phyloP scores from a whole-genome alignment of 2,797 vertebrate genomes.

The Myoxocephalus aenaeus region DNA sequence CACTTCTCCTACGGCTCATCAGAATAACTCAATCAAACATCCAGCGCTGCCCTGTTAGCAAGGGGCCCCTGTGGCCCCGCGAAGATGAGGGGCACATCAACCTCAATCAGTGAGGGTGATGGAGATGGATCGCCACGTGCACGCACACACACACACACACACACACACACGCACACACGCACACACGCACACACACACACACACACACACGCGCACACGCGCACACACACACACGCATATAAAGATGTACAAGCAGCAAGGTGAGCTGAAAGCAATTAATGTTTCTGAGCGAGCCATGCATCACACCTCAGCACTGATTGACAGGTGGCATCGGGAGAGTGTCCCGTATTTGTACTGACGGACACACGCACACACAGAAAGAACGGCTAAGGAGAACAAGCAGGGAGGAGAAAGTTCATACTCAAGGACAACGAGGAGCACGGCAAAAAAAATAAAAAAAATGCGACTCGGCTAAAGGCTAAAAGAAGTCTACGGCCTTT shows the following conservation, averaged over 20 bases:
- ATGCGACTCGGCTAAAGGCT: slow-evolving; percentile 15
- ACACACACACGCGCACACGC: accelerated
- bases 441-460: slow-evolving; percentile 10
- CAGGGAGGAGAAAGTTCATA: slow-evolving; percentile 25
- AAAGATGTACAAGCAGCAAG: slow-evolving; percentile 43
- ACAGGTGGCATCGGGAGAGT: slow-evolving; percentile 71
- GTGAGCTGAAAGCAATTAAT: slow-evolving; percentile 78
- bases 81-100: slow-evolving; percentile 73
- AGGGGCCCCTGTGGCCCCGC: slow-evolving; percentile 51
- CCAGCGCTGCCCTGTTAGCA: slow-evolving; percentile 64
- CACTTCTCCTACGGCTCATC: slow-evolving; percentile 76
- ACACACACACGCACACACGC: accelerated
- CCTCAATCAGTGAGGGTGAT: slow-evolving; percentile 78
- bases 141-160: neutral
- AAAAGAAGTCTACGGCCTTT: slow-evolving; percentile 31
- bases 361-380: neutral
- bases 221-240: neutral
- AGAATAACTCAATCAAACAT: slow-evolving; percentile 81
- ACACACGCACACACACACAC: neutral
- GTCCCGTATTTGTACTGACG: slow-evolving; percentile 33
- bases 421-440: slow-evolving; percentile 67
- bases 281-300: slow-evolving; percentile 61
- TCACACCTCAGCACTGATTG: slow-evolving; percentile 70
- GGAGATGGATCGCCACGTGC: slow-evolving; percentile 67
- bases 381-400: slow-evolving; percentile 21